Percentiles rank a stretch among this genome's conserved stretches.
Evolutionary conservation across 1,140 invertebrate species (phyloP).

Genomic region (Copidosoma floridanum): DNA sequence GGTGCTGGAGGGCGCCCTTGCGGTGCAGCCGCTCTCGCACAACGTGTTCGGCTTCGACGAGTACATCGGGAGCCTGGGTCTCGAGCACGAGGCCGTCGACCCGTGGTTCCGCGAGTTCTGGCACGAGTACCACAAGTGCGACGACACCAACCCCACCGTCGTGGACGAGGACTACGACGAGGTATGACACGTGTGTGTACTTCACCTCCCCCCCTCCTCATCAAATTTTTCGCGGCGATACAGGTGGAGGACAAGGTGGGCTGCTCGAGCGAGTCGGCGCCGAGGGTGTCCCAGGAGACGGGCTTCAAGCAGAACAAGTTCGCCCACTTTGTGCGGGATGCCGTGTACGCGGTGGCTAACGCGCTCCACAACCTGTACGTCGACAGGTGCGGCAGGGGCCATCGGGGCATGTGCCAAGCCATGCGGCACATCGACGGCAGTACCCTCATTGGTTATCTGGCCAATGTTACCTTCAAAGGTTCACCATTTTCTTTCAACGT

Average conservation of each 20-base stretch:
- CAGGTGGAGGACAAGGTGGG: no score
- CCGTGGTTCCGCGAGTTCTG: conserved; percentile 69
- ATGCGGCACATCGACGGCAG: conserved; percentile 54
- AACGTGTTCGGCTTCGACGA: conserved; percentile 57
- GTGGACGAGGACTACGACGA: neutral
- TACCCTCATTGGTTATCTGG: conserved; percentile 49
- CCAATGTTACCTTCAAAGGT: conserved; percentile 61
- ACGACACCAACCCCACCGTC: neutral
- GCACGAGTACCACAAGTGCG: conserved; percentile 61
- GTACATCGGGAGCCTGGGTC: conserved; percentile 54
- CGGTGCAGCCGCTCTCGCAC: conserved; percentile 57
- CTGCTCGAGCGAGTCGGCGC: conserved; percentile 2
- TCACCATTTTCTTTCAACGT: conserved; percentile 8
- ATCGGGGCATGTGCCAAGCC: conserved; percentile 49
- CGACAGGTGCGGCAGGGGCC: conserved; percentile 44
- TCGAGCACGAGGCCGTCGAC: conserved; percentile 46
- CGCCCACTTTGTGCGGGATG: conserved; percentile 61
- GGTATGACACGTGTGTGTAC: neutral
- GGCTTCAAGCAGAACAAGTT: conserved; percentile 55
- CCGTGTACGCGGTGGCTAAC: conserved; percentile 60
- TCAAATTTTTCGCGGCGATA: no score
- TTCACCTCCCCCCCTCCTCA: neutral
- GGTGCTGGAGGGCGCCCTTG: conserved; percentile 58
- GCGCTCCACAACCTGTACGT: conserved; percentile 56
- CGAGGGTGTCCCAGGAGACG: conserved; percentile 28